A percentile compares a stretch with the other conserved stretches of the same genome.
These are phyloP conservation scores for Scyliorhinus canicula DNA, from an alignment of 2,797 vertebrate genomes.

Conservation along the genomic window DNA sequence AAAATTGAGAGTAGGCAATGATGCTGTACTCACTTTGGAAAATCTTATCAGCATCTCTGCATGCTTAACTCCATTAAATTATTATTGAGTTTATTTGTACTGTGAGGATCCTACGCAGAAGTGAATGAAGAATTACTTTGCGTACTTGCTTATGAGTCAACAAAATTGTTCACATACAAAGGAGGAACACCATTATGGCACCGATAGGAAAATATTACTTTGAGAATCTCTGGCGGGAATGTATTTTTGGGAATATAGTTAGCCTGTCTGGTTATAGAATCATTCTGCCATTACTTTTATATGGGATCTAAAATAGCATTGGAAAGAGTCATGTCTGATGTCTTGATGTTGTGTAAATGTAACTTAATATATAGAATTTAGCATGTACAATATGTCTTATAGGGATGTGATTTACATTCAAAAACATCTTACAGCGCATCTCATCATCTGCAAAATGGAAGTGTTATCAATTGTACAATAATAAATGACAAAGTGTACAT, in stretches of 20 bases:
- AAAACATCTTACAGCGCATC: background rate
- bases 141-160: background rate
- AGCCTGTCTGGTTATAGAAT: background rate
- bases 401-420: background rate
- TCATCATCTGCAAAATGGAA: background rate
- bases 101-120: background rate
- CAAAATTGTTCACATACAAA: background rate
- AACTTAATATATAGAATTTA: background rate
- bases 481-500: background rate
- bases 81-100: background rate
- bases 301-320: background rate
- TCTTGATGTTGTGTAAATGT: background rate
- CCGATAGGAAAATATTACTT: background rate
- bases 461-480: background rate
- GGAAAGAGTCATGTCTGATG: background rate
- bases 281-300: background rate
- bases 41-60: background rate
- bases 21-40: background rate
- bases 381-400: background rate
- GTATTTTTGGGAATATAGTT: background rate
- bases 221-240: background rate
- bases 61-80: background rate
- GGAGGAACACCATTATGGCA: background rate
- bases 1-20: background rate
- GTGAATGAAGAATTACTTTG: background rate